Percentiles rank a stretch among this genome's conserved stretches.
These are phyloP conservation scores for Protonemura montana DNA, from an alignment of 2,888 invertebrate genomes.

Conservation along the genomic window DNA sequence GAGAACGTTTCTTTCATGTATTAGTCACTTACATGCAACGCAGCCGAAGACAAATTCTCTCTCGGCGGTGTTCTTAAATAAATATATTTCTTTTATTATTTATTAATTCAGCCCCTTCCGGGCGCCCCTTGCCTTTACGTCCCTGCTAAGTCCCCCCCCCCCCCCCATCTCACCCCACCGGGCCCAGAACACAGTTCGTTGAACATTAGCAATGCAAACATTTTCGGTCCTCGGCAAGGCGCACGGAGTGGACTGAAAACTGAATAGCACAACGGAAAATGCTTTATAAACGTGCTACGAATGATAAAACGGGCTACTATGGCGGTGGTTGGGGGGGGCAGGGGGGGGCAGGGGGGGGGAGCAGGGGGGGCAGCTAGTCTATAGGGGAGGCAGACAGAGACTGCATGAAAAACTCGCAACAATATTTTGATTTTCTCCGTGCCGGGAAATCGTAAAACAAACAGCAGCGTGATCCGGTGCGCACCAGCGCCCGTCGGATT, in stretches of 20 bases:
- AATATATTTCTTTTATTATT: not conserved
- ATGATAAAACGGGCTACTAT: too few species aligned
- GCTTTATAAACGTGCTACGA: constrained; percentile 20
- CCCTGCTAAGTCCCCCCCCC: constrained; percentile 22
- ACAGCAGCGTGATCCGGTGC: too few species aligned
- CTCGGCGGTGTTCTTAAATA: not conserved
- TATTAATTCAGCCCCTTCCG: not conserved
- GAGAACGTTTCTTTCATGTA: not conserved
- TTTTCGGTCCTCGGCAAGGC: constrained; percentile 1
- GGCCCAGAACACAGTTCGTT: constrained; percentile 31
- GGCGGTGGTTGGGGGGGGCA: too few species aligned
- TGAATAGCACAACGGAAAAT: constrained; percentile 25
- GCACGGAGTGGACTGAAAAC: constrained; percentile 13
- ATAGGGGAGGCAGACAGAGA: not conserved
- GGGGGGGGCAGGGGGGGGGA: too few species aligned
- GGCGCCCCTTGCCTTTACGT: not conserved
- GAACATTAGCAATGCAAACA: constrained; percentile 42
- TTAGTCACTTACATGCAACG: not conserved
- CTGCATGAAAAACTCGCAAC: not conserved
- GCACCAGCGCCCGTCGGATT: too few species aligned
- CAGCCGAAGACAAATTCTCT: not conserved
- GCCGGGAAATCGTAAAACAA: not conserved
- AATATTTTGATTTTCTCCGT: not conserved
- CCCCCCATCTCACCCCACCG: not conserved
- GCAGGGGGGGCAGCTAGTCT: too few species aligned